Evolutionary conservation across 2,113 vertebrate genomes (phyloP), one percentile per base, ranked within the genome.

Genomic region (Boulengeromyrus knoepffleri): DNA sequence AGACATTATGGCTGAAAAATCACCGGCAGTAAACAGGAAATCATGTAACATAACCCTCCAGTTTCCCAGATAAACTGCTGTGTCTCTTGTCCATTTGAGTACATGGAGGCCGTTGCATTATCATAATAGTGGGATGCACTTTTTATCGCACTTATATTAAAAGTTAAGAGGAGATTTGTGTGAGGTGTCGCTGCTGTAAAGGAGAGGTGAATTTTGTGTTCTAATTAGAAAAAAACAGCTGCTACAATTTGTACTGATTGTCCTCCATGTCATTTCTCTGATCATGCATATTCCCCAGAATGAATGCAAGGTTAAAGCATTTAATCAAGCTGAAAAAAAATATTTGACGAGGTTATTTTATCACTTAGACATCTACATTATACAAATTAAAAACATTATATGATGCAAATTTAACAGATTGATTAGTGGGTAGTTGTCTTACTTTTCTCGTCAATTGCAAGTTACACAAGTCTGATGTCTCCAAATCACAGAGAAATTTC

Each of bases 131-230:
- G 36, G 70, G 70, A 77, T 77, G 70, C 36, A 85, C 19, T 85
- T 46, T 85, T 24, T 85, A 46, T 45, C 21, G 1, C 27, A 56
- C 53, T 53, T 52, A 31, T 86, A 49, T 52, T 27, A 87, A 31
- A 31, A 31, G 27, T 19, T 12, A 27, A 56, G 47, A 36, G 47
- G 10, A 87, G 50, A 27, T 52, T 56, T 47, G 88, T 87, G 62
- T 90, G 74, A 91, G 77, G 89, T 87, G 92, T 93, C 92, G 50
- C 92, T 88, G 91, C 92, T 92, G 93, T 88, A 86, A 93, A 27
- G 31, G 85, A 3, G 24, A 52, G 85, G 12, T 12, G 85, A 53
- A 53, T 50, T 53, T 31, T 13, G 46, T 7, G 36, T 46, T 86
- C 19, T 70, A 50, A 31, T 49, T 86, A 86, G 12, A 74, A 74